Evolutionary conservation across 2,888 invertebrate genomes (phyloP).

Genomic region (Alentia gelatinosa): DNA sequence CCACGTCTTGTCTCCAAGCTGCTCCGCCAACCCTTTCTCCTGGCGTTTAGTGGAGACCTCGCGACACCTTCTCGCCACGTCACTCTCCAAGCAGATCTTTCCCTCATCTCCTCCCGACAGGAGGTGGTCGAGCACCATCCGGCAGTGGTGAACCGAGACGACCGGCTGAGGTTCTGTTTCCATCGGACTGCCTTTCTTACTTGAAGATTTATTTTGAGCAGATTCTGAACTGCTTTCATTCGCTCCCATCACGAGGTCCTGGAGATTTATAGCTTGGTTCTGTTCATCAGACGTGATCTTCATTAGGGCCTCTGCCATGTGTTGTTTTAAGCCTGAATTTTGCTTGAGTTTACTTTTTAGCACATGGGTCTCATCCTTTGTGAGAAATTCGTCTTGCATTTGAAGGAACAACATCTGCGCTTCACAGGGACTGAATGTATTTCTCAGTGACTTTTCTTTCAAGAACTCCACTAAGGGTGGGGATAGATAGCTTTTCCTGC

Average conservation of each 20-base stretch:
- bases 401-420: background rate
- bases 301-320: background rate
- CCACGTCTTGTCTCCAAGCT: background rate
- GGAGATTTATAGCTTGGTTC: background rate
- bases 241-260: background rate
- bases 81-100: background rate
- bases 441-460: background rate
- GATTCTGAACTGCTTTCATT: background rate
- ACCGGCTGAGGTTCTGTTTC: too few species aligned
- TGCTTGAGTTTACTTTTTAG: background rate
- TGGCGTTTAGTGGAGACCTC: background rate
- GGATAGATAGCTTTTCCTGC: background rate
- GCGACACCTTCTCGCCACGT: background rate
- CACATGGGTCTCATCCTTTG: background rate
- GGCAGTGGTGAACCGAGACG: background rate
- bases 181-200: background rate
- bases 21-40: background rate
- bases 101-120: background rate
- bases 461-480: background rate
- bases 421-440: background rate
- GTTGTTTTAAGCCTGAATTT: background rate
- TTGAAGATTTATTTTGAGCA: background rate
- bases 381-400: background rate
- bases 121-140: background rate
- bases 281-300: background rate